A percentile compares a stretch with the other conserved stretches of the same genome.
Conservation (phyloP, 2,797 vertebrate species). For the Aeoliscus strigatus region DNA sequence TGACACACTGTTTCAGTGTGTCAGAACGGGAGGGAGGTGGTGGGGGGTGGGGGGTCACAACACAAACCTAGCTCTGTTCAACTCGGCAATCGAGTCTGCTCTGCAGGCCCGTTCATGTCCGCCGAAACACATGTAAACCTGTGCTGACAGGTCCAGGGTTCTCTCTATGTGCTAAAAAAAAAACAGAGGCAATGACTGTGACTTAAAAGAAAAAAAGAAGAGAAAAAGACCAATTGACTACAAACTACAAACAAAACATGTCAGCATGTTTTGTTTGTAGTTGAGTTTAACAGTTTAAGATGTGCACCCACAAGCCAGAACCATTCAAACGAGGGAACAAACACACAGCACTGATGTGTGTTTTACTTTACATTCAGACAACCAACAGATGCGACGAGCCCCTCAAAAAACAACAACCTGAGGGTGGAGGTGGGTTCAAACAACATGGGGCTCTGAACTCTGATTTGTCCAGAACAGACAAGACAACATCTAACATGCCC, state of each 20-base stretch:
- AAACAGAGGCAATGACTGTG: background rate
- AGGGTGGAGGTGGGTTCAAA: background rate
- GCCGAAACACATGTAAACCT: slow-evolving; percentile 40
- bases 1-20: slow-evolving; percentile 45
- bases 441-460: background rate
- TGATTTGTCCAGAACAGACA: background rate
- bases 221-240: background rate
- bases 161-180: slow-evolving; percentile 22
- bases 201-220: background rate
- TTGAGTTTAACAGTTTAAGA: slow-evolving; percentile 1
- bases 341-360: too few relatives aligned
- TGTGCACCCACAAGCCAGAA: background rate
- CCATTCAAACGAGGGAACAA: too few relatives aligned
- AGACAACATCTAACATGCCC: background rate
- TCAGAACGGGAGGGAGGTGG: slow-evolving; percentile 24
- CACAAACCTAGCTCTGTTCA: slow-evolving; percentile 60
- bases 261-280: slow-evolving; percentile 4
- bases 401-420: background rate
- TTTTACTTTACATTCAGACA: too few relatives aligned
- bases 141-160: slow-evolving; percentile 31
- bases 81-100: slow-evolving; percentile 14
- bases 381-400: too few relatives aligned
- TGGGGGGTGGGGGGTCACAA: slow-evolving; percentile 12
- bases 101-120: slow-evolving; percentile 55
- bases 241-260: slow-evolving; percentile 1